These are phyloP conservation scores for Irena cyanogastra DNA, from an alignment of 2,113 vertebrate genomes.

Conservation along the genomic window DNA sequence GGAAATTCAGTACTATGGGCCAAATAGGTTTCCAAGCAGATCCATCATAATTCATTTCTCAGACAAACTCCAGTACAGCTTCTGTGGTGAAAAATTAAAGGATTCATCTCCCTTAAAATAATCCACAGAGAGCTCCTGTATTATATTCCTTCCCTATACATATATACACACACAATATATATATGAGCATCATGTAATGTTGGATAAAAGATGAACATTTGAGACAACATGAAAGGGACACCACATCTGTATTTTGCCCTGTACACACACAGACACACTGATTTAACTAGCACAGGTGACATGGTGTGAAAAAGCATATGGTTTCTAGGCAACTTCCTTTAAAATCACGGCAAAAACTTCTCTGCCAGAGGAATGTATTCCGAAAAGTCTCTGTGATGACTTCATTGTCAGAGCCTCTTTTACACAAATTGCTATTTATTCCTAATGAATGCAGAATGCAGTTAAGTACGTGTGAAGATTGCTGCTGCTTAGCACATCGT, in stretches of 20 bases:
- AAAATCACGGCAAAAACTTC: background rate
- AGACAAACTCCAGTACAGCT: background rate
- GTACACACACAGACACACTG: background rate
- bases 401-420: background rate
- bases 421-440: background rate
- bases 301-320: background rate
- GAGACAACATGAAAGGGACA: background rate
- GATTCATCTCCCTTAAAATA: background rate
- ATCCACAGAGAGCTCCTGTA: background rate
- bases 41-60: background rate
- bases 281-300: background rate
- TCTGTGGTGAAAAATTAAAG: background rate
- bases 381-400: background rate
- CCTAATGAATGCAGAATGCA: background rate
- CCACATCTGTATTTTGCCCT: rapidly evolving
- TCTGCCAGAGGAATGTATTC: background rate
- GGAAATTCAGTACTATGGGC: background rate
- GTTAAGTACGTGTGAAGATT: background rate
- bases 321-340: conserved; percentile 7
- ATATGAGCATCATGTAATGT: background rate
- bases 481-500: background rate
- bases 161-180: background rate
- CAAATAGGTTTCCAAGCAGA: background rate
- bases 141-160: background rate
- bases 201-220: background rate